phyloP scores from a whole-genome alignment of 2,113 vertebrate genomes.

The Atlantisia rogersi region DNA sequence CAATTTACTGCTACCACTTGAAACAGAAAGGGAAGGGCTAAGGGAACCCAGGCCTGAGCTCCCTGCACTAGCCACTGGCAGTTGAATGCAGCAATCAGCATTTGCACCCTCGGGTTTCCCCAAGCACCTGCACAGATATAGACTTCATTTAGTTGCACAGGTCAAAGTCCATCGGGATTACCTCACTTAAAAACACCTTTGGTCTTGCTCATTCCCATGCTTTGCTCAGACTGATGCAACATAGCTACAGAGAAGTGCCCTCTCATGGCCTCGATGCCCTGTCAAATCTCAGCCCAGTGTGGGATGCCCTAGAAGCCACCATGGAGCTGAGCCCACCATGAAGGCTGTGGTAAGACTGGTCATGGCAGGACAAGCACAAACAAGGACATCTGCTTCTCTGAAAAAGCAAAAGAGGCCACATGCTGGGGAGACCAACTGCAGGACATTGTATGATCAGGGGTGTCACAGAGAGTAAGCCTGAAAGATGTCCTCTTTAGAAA shows the following conservation, averaged over 20 bases:
- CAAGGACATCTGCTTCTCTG: neutral
- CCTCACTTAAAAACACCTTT: neutral
- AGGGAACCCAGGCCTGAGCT: neutral
- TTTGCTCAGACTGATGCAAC: neutral
- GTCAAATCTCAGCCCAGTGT: neutral
- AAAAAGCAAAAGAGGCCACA: neutral
- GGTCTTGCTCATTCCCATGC: too few relatives aligned
- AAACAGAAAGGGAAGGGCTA: neutral
- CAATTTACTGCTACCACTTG: neutral
- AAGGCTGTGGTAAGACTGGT: neutral
- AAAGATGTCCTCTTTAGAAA: neutral
- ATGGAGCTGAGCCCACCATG: accelerated
- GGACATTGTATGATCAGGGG: accelerated
- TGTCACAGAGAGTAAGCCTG: neutral
- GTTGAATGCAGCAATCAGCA: neutral
- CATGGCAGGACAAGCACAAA: neutral
- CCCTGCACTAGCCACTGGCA: neutral
- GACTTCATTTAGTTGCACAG: neutral
- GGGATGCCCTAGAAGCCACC: neutral
- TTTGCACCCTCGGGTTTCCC: neutral
- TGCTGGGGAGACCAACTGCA: neutral
- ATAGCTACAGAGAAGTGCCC: neutral
- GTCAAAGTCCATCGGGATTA: neutral
- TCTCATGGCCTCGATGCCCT: neutral
- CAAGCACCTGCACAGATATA: neutral